phyloP scores from a whole-genome alignment of 2,888 invertebrate species.

The Dryomyza anilis region DNA sequence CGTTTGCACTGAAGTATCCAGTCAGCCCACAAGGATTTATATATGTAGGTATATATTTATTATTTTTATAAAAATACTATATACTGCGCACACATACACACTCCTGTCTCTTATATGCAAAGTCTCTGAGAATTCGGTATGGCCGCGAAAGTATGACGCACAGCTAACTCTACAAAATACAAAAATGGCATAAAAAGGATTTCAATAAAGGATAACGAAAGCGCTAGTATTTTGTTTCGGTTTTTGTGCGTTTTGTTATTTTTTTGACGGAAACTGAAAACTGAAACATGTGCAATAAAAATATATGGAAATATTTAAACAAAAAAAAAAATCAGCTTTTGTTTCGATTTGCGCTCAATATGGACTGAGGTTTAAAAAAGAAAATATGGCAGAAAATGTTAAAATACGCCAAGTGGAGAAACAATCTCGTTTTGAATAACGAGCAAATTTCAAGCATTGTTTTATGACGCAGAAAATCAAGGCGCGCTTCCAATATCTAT shows the following conservation, averaged over 20 bases:
- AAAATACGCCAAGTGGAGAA: neutral
- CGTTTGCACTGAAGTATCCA: neutral
- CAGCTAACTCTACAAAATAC: too few relatives aligned
- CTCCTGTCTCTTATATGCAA: too few relatives aligned
- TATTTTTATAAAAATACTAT: too few relatives aligned
- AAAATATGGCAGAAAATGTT: neutral
- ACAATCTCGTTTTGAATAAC: neutral
- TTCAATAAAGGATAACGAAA: constrained; percentile 21
- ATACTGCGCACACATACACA: too few relatives aligned
- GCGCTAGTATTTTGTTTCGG: constrained; percentile 14
- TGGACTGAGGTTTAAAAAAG: constrained; percentile 38
- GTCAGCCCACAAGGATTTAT: neutral
- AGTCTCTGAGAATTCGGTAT: too few relatives aligned
- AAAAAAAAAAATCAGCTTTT: constrained; percentile 16
- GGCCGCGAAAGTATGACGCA: too few relatives aligned
- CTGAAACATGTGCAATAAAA: constrained; percentile 41
- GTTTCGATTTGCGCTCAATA: constrained; percentile 35
- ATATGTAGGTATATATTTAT: too few relatives aligned
- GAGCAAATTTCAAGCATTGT: constrained; percentile 6
- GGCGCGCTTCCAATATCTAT: neutral
- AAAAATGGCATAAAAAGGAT: constrained; percentile 14
- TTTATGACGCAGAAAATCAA: constrained; percentile 23
- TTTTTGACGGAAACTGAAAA: constrained; percentile 31
- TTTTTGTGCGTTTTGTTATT: too few relatives aligned
- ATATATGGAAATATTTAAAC: neutral